Base-by-base conservation (phyloP, 2,888 invertebrate genomes). In the Esperia sulphurella region DNA sequence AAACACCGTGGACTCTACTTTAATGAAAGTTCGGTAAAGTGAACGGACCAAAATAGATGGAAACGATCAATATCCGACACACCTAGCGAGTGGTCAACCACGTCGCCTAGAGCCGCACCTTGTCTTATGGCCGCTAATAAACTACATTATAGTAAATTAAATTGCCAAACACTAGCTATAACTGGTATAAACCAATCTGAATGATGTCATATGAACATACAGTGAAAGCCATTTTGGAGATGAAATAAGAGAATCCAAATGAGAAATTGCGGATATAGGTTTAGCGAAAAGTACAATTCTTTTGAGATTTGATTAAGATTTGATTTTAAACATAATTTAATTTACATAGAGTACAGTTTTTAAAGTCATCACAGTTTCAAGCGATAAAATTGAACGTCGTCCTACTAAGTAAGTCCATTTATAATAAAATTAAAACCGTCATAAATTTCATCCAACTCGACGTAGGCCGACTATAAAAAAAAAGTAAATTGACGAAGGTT, bases 51-150 rank as follows among this genome's bases (percentile, higher is more conserved):
- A 63, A 67, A 65, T 66, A 68, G 68, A 65, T 41, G 57, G 49
- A 52, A 8, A 30, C 68, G 75, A 75, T 79, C 77, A 68, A 81
- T 75, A 66, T 42, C 52, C 60, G 74, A 56, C 81, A 69, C 81
- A 72, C 80, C 81, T 75, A 56, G 48, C 53, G 61, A 64, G 66
- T 70, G 77, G 72, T 69, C 71, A 66, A 66, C 65, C 59, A 65
- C 65, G 63, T 67, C 66, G 65, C 63, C 63, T 79, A 77, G 75
- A 71, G 63, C 79, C 72, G 59, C 75, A 75, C 81, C 79, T 75
- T 57, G 55, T 61, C 68, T 71, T 68, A 65, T 64, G 59, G 55
- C 64, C 62, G 56, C 70, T 75, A 78, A 78, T 81, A 79, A 79
- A 80, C 74, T 55, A 65, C 68, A 72, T 76, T 75, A 78, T 65